Evolutionary conservation across 2,113 vertebrate genomes (phyloP), one percentile per base, ranked within the genome.

Genomic region (Peromyscus polionotus): DNA sequence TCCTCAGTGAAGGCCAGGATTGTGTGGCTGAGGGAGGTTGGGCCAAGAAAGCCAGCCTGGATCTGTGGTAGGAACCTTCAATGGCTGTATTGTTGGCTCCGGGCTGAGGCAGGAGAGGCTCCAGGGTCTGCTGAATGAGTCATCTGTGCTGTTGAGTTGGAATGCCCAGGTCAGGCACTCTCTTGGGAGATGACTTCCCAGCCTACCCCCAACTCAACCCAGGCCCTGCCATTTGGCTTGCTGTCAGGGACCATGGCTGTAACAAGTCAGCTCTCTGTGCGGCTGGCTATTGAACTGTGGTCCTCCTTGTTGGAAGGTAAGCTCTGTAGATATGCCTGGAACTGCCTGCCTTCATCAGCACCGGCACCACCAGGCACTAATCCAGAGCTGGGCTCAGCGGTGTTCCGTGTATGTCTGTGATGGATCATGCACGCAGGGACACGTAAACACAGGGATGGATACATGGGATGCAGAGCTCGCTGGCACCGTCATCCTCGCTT

Each of bases 81-180:
- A 96, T 94, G 87, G 79, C 83, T 48, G 26, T 61, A 95, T 95
- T 98, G 98, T 97, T 94, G 85, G 57, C 67, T 45, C 77, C 28
- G 57, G 81, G 83, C 91, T 73, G 16, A 0, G 7, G 86, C 3
- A 1, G 73, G 48, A 88, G 89, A 93, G 70, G 92, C 0, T 0
- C 80, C 91, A 65, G 72, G 42, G 61, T 31, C 93, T 92, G 83
- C 48, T 97, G 93, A 98, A 97, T 93, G 95, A 65, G 63, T 83
- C 36, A 0, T 95, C 95, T 97, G 94, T 97, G 95, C 75, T 1
- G 24, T 24, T 45, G 63, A 88, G 93, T 93, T 28, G 17, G 84
- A 76, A 28, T 67, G n/a, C 94, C 65, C 88, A 91, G 91, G 93
- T 93, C 83, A 94, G 93, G 68, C 87, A 42, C 26, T 91, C 48